These are phyloP conservation scores for Harpalus rubripes DNA, from an alignment of 2,888 invertebrate genomes.

Conservation along the genomic window DNA sequence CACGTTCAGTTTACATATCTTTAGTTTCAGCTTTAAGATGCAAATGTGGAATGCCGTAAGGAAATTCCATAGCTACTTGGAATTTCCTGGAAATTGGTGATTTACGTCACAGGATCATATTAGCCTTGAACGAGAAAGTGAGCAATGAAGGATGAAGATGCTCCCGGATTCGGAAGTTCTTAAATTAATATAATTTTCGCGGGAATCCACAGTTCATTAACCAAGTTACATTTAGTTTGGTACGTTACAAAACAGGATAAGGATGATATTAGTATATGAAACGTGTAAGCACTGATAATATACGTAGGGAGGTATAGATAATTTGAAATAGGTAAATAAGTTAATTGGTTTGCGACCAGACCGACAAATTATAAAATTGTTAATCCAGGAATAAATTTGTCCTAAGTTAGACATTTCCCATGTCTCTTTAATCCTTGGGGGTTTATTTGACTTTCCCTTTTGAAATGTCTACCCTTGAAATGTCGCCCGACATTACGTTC, in stretches of 20 bases:
- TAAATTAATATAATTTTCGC: conserved; percentile 20
- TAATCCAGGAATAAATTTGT: not conserved
- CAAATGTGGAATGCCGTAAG: too few relatives aligned
- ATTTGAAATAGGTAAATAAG: not conserved
- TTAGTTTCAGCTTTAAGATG: too few relatives aligned
- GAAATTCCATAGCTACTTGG: not conserved
- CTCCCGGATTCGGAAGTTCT: conserved; percentile 8
- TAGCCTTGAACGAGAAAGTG: conserved; percentile 6
- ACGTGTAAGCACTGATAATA: not conserved
- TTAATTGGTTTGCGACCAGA: not conserved
- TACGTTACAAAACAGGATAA: not conserved
- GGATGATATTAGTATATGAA: not conserved
- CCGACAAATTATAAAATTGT: not conserved
- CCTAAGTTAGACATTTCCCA: not conserved
- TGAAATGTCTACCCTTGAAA: not conserved
- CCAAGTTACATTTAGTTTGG: conserved; percentile 5
- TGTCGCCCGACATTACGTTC: not conserved
- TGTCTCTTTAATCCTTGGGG: not conserved
- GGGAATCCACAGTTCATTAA: conserved; percentile 7
- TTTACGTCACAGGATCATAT: not conserved
- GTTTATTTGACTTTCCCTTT: not conserved
- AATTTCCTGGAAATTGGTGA: not conserved
- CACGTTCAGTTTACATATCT: too few relatives aligned
- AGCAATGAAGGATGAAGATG: conserved; percentile 19
- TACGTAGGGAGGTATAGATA: not conserved